Evolutionary conservation across 2,888 invertebrate species (phyloP).

Genomic region (Catocala fraxini): DNA sequence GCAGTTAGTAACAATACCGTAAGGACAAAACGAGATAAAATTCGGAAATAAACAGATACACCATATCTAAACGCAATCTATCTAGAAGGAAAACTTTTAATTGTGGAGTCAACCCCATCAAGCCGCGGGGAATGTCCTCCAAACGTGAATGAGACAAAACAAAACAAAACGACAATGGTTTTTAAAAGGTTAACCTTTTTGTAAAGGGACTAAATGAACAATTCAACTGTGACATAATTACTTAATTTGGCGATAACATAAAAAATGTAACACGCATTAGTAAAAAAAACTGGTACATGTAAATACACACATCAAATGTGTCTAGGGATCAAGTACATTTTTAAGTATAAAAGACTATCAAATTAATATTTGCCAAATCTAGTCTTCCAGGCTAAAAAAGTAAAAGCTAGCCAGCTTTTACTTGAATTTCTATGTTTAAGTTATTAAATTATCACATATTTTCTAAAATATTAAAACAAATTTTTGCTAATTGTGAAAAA

Average conservation of each 20-base stretch:
- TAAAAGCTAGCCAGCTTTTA: no score
- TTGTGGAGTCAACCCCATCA: slow-evolving; percentile 11
- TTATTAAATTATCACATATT: no score
- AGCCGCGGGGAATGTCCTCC: slow-evolving; percentile 15
- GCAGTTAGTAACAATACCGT: background rate
- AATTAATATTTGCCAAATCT: no score
- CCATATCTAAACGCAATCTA: slow-evolving; percentile 17
- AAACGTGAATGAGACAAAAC: slow-evolving; percentile 21
- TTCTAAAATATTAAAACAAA: no score
- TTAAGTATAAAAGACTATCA: no score
- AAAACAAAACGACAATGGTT: slow-evolving; percentile 22
- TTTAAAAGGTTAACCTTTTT: slow-evolving; percentile 29
- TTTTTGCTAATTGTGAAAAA: no score
- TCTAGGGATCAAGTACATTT: no score
- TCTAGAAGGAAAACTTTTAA: slow-evolving; percentile 16
- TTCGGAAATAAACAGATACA: slow-evolving; percentile 14
- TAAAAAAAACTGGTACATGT: background rate
- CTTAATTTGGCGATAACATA: slow-evolving; percentile 18
- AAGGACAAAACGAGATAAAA: slow-evolving; percentile 3
- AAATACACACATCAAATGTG: no score
- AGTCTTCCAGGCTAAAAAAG: no score
- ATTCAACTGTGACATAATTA: slow-evolving; percentile 34
- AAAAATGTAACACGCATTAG: slow-evolving; percentile 7
- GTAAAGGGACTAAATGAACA: slow-evolving; percentile 23
- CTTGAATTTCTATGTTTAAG: no score